Evolutionary conservation across 92 coral and sea anemone species (phyloP), one percentile per base, ranked within the genome.

Genomic region (Pocillopora meandrina): DNA sequence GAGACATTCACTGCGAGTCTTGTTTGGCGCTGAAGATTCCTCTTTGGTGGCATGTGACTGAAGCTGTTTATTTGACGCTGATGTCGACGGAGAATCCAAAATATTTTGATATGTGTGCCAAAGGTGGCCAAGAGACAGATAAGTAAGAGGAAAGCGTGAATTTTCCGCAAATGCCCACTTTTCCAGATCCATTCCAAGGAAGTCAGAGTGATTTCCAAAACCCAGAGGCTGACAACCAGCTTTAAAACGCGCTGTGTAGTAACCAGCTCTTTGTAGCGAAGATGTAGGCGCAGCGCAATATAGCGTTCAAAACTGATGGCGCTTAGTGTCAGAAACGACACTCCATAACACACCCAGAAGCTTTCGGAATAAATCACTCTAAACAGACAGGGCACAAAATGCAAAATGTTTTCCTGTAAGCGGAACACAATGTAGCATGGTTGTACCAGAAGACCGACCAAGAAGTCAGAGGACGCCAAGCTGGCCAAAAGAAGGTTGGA

Each of bases 281-380:
- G 90, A 56, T 92, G 95, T 16, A 70, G n/a, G 23, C 56, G 56
- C 67, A 93, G 19, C 16, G 98, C 96, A 12, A 91, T 82, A 72
- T 76, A 93, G 55, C 98, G 71, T 72, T 95, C 98, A 55, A 88
- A 84, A 71, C 98, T 93, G 34, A 95, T 95, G 18, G 93, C 91
- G 64, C 94, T 89, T 12, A 95, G 70, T 17, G 93, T 91, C 90
- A 89, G 88, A 73, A 93, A 93, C 31, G 98, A 95, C n/a, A 94
- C 88, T 5, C 95, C 97, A 26, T 93, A 93, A 17, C 97, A 93
- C 9, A 89, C 84, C 66, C 83, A 93, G 55, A 93, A 93, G 3
- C 91, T 88, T 10, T 89, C 92, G 6, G 94, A 91, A 79, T 93
- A 93, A 15, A 89, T 59, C 77, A 93, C 77, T 72, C 94, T 76